Conservation (phyloP, 2,113 vertebrate genomes). For the Barnardius zonarius region DNA sequence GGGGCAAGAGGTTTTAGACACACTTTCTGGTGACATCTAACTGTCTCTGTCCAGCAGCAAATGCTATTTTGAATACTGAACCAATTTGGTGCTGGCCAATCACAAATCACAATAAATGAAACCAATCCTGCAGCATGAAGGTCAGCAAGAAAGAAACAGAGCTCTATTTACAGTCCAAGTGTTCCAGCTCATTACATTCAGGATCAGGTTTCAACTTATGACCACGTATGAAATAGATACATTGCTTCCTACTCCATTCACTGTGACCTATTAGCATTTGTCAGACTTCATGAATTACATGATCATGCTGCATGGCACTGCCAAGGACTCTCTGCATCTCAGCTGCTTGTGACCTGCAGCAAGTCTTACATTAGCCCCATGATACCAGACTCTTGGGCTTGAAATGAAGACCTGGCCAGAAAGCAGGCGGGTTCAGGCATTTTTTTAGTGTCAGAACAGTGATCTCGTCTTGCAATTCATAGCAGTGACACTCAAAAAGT, state of each 20-base stretch:
- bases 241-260: neutral
- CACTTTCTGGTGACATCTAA: neutral
- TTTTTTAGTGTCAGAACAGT: neutral
- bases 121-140: neutral
- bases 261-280: neutral
- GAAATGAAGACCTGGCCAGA: neutral
- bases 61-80: neutral
- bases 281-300: neutral
- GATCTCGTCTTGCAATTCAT: neutral
- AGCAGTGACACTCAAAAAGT: neutral
- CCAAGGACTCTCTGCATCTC: neutral
- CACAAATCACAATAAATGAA: neutral
- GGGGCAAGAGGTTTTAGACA: neutral
- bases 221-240: neutral
- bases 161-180: neutral
- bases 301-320: neutral
- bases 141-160: neutral
- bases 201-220: neutral
- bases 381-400: neutral
- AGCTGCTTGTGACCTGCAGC: neutral
- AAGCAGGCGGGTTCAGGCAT: neutral
- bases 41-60: neutral
- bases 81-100: neutral
- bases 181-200: neutral
- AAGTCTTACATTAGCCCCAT: neutral